Evolutionary conservation across 2,888 invertebrate genomes (phyloP).

Genomic region (Prenolepis imparis): DNA sequence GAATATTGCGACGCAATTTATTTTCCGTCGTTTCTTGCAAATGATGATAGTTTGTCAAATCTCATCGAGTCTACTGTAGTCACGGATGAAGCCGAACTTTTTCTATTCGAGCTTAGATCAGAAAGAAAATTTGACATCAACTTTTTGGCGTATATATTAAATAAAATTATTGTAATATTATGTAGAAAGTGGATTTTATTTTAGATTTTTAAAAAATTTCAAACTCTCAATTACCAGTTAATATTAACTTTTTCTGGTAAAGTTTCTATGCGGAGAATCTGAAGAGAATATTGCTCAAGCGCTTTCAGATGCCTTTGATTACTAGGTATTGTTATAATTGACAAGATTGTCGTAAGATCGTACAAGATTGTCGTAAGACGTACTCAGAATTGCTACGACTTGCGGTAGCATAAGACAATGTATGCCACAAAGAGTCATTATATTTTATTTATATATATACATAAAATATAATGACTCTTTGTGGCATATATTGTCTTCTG

Average conservation of each 20-base stretch:
- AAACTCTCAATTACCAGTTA: background rate
- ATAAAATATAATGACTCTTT: too few relatives aligned
- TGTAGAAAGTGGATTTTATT: background rate
- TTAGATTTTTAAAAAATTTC: background rate
- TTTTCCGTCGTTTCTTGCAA: constrained; percentile 19
- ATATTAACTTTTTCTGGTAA: background rate
- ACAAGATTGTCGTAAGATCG: too few relatives aligned
- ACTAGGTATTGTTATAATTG: background rate
- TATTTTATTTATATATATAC: too few relatives aligned
- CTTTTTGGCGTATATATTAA: background rate
- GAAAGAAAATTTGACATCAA: background rate
- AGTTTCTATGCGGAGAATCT: background rate
- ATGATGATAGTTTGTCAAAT: constrained; percentile 21
- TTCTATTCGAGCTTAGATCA: background rate
- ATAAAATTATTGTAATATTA: background rate
- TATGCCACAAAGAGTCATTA: constrained; percentile 19
- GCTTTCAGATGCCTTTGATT: background rate
- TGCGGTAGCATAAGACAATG: constrained; percentile 55
- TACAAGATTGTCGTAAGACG: background rate
- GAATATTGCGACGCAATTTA: constrained; percentile 33
- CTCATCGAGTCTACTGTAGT: background rate
- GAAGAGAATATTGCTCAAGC: background rate
- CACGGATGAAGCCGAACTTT: background rate
- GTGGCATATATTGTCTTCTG: too few relatives aligned
- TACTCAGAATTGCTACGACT: background rate